Evolutionary conservation across 2,888 invertebrate genomes (phyloP), one percentile per base, ranked within the genome.

Genomic region (Rotaria macrura): DNA sequence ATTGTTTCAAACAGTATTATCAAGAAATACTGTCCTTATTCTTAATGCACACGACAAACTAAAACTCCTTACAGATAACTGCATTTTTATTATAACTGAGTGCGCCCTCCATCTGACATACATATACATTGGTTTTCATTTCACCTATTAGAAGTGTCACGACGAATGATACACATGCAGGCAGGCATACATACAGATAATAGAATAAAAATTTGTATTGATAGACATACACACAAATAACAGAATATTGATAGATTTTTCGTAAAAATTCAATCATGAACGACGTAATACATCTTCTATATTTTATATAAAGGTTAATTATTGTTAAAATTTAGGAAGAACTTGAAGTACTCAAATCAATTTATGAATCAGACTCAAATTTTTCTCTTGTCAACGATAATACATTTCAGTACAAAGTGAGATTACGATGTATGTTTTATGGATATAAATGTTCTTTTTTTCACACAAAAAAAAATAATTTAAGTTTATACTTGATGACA

Each of bases 351-450:
- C 91, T 97, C 86, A 93, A 93, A 88, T 95, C 96, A 7, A 97
- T 97, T 89, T 97, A 97, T 91, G 96, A 97, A 89, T 96, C 96
- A 34, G 97, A 97, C 91, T 92, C 93, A 4, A 93, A 93, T 87
- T 97, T 96, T 90, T 95, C 95, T 90, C 93, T 95, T 92, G 91
- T 95, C 54, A 93, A 94, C 89, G 90, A 93, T 17, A 94, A 93
- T 86, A 94, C 94, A 86, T 96, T 94, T 92, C 96, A 96, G 90
- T 97, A 96, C 89, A 96, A 96, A 93, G 96, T 96, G 91, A 88
- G 87, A 88, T 84, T 20, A 23, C n/a, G n/a, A 74, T 47, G 55
- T 23, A 38, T n/a, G 72, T 38, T 49, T 57, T n/a, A n/a, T n/a
- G n/a, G 74, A 34, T 25, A 20, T 3, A 86, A 85, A 23, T 43